Conservation (phyloP, 2,888 invertebrate genomes). For the Dysmachus trigonus region DNA sequence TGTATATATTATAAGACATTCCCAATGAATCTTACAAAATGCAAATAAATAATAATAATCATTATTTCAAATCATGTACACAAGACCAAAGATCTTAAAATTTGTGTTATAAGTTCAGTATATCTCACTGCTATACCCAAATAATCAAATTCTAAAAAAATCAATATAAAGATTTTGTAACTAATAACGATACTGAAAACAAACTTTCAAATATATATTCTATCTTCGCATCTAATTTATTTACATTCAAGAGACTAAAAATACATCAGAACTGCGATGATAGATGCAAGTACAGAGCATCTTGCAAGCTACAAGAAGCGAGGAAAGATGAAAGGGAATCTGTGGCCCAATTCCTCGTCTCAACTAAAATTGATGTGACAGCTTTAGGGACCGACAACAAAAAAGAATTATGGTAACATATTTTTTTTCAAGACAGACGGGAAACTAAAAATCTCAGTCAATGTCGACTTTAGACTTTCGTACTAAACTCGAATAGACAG, state of each 20-base stretch:
- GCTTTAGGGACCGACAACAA: not conserved
- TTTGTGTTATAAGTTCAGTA: too few species aligned
- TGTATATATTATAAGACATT: too few species aligned
- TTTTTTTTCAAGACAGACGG: not conserved
- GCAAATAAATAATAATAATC: too few species aligned
- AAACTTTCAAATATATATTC: not conserved
- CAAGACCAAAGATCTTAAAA: not conserved
- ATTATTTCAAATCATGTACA: too few species aligned
- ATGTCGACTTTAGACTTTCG: not conserved
- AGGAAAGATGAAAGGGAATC: not conserved
- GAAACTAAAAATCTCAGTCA: not conserved
- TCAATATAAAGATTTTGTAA: not conserved
- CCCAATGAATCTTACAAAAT: too few species aligned
- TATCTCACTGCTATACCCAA: not conserved
- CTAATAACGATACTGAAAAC: not conserved
- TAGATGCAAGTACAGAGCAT: not conserved
- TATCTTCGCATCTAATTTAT: not conserved
- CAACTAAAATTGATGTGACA: not conserved
- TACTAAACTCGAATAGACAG: not conserved
- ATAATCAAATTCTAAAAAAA: not conserved
- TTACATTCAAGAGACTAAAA: not conserved
- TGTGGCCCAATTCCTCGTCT: constrained; percentile 27
- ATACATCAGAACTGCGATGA: not conserved
- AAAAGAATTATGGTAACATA: not conserved
- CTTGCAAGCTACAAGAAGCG: not conserved